Conservation (phyloP, 2,888 invertebrate species). For the Lypha dubia region DNA sequence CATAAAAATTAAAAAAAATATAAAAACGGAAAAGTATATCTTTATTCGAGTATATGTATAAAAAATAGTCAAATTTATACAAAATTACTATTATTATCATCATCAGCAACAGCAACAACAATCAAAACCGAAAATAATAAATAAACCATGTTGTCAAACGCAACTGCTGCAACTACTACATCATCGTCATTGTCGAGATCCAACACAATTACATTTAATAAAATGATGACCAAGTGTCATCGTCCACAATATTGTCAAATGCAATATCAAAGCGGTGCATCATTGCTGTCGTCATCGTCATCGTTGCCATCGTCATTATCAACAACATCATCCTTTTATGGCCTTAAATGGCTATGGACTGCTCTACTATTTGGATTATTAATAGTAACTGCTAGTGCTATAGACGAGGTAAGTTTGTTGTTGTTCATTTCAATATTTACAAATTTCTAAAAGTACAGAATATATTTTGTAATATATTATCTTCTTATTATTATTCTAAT, state of each 20-base stretch:
- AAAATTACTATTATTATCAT: slow-evolving; percentile 14
- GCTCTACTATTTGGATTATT: slow-evolving; percentile 72
- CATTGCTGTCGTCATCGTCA: slow-evolving; percentile 23
- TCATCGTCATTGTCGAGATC: slow-evolving; percentile 23
- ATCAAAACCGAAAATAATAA: slow-evolving; percentile 4
- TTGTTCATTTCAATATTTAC: no score
- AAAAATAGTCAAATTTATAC: slow-evolving; percentile 24
- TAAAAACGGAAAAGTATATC: no score
- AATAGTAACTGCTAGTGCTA: slow-evolving; percentile 69
- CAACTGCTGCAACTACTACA: slow-evolving; percentile 26
- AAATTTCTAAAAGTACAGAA: neutral
- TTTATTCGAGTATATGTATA: slow-evolving; percentile 5
- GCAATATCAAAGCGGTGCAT: slow-evolving; percentile 50
- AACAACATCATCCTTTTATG: slow-evolving; percentile 61
- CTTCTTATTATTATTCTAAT: neutral
- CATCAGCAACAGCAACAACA: slow-evolving; percentile 22
- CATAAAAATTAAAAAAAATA: no score
- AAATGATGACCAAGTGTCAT: slow-evolving; percentile 62
- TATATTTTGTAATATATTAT: neutral
- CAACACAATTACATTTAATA: slow-evolving; percentile 31
- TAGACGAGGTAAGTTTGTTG: slow-evolving; percentile 68
- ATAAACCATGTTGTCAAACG: slow-evolving; percentile 53
- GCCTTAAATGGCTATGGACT: slow-evolving; percentile 70
- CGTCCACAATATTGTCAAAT: slow-evolving; percentile 63
- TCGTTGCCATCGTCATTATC: slow-evolving; percentile 24